These are phyloP conservation scores for Peucedramus taeniatus DNA, from an alignment of 2,113 vertebrate genomes.

Conservation along the genomic window DNA sequence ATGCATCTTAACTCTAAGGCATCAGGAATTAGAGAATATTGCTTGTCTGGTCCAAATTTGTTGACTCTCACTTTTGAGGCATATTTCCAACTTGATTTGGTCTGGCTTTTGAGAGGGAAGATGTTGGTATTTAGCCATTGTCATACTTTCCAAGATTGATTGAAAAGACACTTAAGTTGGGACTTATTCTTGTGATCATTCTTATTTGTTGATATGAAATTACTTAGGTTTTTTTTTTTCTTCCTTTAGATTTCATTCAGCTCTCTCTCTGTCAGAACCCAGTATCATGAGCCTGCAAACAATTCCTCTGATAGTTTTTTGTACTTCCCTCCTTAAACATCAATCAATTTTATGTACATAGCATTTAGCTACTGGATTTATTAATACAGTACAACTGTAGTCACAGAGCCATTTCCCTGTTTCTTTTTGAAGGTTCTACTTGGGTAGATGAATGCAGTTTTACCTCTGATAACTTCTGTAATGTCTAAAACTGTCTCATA, in stretches of 20 bases:
- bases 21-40: background rate
- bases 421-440: background rate
- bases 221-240: rapidly evolving
- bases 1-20: background rate
- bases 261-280: background rate
- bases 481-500: background rate
- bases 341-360: background rate
- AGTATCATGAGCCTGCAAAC: background rate
- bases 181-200: background rate
- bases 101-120: background rate
- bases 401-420: background rate
- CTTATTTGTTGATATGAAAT: background rate
- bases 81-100: background rate
- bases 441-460: background rate
- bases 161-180: background rate
- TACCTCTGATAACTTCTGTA: background rate
- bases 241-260: background rate
- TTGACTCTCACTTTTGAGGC: background rate
- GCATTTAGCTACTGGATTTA: background rate
- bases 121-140: background rate
- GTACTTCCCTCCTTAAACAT: background rate
- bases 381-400: background rate
- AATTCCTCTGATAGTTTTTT: background rate
- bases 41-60: background rate
- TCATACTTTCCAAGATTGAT: background rate